Conservation (phyloP, 2,888 invertebrate genomes). For the Catocala nupta region DNA sequence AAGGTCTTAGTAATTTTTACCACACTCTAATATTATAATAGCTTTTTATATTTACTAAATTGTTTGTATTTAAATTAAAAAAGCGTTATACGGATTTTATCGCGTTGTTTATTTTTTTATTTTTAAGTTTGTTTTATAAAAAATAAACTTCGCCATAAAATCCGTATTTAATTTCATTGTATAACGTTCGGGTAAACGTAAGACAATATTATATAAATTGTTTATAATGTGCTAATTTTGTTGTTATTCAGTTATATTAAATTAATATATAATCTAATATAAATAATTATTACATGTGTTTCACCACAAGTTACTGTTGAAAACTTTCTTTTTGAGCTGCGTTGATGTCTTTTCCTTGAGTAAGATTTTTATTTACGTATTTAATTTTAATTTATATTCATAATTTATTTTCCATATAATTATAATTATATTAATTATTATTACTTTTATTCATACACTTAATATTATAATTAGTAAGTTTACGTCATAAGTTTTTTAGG, state of each 20-base stretch:
- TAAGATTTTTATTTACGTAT: constrained; percentile 21
- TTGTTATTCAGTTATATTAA: neutral
- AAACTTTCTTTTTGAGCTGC: constrained; percentile 51
- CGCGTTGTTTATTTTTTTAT: too few species aligned
- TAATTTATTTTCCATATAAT: constrained; percentile 1
- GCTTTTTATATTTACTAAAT: constrained; percentile 6
- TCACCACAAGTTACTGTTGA: neutral
- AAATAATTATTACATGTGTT: neutral
- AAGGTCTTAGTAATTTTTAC: too few species aligned
- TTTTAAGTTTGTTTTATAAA: too few species aligned
- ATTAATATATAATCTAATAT: neutral
- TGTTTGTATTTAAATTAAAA: neutral
- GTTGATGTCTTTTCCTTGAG: constrained; percentile 65
- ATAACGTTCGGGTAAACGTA: too few species aligned
- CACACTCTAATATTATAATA: neutral
- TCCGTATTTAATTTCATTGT: too few species aligned
- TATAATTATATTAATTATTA: neutral
- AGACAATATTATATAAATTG: neutral
- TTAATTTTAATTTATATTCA: constrained; percentile 3
- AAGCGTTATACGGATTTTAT: too few species aligned
- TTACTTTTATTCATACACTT: too few species aligned
- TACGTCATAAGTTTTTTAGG: too few species aligned
- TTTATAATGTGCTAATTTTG: neutral
- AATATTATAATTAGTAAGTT: too few species aligned
- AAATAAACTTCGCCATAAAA: too few species aligned